Evolutionary conservation across 2,888 invertebrate genomes (phyloP).

Genomic region (Thereva nobilitata): DNA sequence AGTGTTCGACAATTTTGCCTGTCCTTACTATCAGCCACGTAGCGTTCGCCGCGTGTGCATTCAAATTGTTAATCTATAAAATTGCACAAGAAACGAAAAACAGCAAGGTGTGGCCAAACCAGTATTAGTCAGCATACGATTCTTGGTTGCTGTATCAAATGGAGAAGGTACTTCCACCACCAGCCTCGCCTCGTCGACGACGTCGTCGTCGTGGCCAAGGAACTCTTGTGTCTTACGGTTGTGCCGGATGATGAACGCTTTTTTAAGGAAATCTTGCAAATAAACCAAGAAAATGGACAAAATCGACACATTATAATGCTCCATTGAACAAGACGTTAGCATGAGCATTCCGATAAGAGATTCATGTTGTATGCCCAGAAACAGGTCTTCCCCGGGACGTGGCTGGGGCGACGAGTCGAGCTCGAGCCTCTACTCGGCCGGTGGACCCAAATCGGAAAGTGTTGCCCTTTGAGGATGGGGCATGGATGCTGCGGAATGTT

Average conservation of each 20-base stretch:
- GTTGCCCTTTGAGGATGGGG: slow-evolving; percentile 1
- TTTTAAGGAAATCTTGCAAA: slow-evolving; percentile 21
- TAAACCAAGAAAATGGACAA: slow-evolving; percentile 19
- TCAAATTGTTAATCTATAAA: slow-evolving; percentile 34
- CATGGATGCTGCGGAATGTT: slow-evolving; percentile 11
- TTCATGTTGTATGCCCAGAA: slow-evolving; percentile 23
- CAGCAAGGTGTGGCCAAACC: slow-evolving; percentile 27
- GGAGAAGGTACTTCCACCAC: neutral
- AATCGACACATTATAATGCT: slow-evolving; percentile 35
- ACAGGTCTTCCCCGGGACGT: slow-evolving; percentile 21
- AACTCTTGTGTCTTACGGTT: slow-evolving; percentile 21
- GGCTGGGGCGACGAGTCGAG: neutral
- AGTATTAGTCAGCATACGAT: slow-evolving; percentile 13
- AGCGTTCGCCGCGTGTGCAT: slow-evolving; percentile 22
- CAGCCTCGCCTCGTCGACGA: neutral
- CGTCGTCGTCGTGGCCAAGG: slow-evolving; percentile 8
- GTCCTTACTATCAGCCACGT: slow-evolving; percentile 27
- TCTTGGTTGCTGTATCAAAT: slow-evolving; percentile 17
- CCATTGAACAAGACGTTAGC: slow-evolving; percentile 41
- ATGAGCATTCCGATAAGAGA: slow-evolving; percentile 39
- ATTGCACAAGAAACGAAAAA: slow-evolving; percentile 15
- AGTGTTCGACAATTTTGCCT: slow-evolving; percentile 33
- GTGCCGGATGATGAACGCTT: slow-evolving; percentile 15
- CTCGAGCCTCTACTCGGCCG: slow-evolving; percentile 1
- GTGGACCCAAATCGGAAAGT: slow-evolving; percentile 3